Evolutionary conservation across 2,888 invertebrate genomes (phyloP), one percentile per base, ranked within the genome.

Genomic region (Tetragonisca angustula): DNA sequence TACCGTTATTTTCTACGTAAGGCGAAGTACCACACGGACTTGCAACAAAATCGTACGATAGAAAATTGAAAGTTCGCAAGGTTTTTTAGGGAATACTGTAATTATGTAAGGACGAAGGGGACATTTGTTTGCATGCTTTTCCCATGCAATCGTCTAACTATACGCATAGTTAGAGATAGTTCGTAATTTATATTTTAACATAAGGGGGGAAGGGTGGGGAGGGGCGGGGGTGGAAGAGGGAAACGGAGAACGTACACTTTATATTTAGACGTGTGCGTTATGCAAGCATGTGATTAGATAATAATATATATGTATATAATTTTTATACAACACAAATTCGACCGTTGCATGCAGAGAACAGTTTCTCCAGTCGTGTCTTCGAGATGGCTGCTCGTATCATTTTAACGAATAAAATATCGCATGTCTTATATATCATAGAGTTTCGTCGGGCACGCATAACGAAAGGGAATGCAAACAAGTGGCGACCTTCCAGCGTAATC

Each of bases 291-390:
- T 79, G 85, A 84, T 65, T 89, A 88, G 79, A 87, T 88, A 86
- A 87, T 81, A 87, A 87, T 89, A 85, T 88, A 85, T 88, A 89
- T 88, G 89, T 88, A 88, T 79, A 88, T 88, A 87, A 88, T 81
- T 86, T 88, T 89, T 89, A 75, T 88, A 88, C 72, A 80, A 79
- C 83, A 69, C 56, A 69, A 62, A 80, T 78, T 83, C 69, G 75
- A 76, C 67, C 78, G 70, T 65, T 80, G 69, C 74, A 78, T 67
- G 62, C 56, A 78, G 59, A 21, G 59, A 67, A 74, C 59, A 50
- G 54, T 64, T 71, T 75, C 27, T 32, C 43, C 24, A 49, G 43
- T 27, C 67, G 61, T 61, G 52, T 62, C 17, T 61, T 64, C 19
- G 15, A 59, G 17, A 64, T 68, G 67, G n/a, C 71, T 70, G 62